A percentile compares a stretch with the other conserved stretches of the same genome.
Evolutionary conservation across 2,797 vertebrate genomes (phyloP).

Genomic region (Pangasius sanitwongsei): DNA sequence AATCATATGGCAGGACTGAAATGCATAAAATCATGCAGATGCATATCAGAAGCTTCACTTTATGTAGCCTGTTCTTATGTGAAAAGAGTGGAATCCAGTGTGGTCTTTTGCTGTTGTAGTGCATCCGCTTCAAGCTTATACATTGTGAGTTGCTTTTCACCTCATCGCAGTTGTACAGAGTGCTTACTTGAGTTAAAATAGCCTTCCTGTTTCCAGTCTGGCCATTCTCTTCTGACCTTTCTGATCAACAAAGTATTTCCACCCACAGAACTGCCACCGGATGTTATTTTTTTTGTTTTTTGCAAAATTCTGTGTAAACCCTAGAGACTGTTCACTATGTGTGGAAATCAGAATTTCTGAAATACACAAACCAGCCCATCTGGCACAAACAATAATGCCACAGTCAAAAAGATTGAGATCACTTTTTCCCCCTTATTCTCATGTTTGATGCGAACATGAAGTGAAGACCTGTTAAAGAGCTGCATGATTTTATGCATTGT

Average conservation of each 20-base stretch:
- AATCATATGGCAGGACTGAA: neutral
- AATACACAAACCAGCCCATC: neutral
- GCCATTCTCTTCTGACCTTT: too few species aligned
- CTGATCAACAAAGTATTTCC: neutral
- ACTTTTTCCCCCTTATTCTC: neutral
- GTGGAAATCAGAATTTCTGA: neutral
- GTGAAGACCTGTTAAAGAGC: neutral
- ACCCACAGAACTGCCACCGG: neutral
- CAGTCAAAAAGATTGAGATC: neutral
- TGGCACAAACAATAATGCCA: neutral
- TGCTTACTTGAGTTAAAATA: neutral
- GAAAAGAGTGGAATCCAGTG: neutral
- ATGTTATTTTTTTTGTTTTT: neutral
- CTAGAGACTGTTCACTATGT: neutral
- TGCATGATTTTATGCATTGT: neutral
- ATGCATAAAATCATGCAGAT: neutral
- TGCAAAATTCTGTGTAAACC: neutral
- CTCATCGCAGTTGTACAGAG: neutral
- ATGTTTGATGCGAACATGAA: neutral
- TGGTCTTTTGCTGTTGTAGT: neutral
- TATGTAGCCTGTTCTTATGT: neutral
- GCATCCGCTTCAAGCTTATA: neutral
- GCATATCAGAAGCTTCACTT: neutral
- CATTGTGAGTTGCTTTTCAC: neutral
- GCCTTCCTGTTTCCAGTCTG: neutral